Conservation (phyloP, 2,888 invertebrate genomes). For the Lasioglossum morio region DNA sequence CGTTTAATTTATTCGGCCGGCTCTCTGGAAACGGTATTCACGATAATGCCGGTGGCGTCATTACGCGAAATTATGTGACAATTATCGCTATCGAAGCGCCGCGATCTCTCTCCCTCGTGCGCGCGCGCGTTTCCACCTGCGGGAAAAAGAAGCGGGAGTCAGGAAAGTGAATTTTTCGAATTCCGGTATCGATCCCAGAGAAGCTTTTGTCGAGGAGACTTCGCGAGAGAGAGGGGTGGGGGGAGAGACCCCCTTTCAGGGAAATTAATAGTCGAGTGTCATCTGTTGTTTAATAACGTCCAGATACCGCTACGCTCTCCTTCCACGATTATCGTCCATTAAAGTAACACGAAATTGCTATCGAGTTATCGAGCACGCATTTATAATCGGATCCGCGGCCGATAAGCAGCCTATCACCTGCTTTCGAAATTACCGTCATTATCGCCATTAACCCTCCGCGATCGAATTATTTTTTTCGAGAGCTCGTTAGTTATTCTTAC, state of each 20-base stretch:
- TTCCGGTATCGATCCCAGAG: constrained; percentile 1
- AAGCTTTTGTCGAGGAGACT: background rate
- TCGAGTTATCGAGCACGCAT: constrained; percentile 59
- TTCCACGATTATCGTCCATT: constrained; percentile 57
- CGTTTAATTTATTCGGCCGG: constrained; percentile 49
- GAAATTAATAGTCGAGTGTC: constrained; percentile 53
- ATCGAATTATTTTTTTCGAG: constrained; percentile 40
- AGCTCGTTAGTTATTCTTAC: constrained; percentile 12
- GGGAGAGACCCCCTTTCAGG: constrained; percentile 1
- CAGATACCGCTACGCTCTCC: constrained; percentile 41
- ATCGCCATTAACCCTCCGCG: constrained; percentile 50
- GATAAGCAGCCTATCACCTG: constrained; percentile 55
- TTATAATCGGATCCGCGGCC: constrained; percentile 55
- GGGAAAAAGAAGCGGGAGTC: background rate
- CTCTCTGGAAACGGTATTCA: constrained; percentile 19
- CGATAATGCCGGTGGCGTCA: constrained; percentile 26
- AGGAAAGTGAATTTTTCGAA: background rate
- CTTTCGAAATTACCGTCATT: constrained; percentile 58
- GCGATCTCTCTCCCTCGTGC: constrained; percentile 18
- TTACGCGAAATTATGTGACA: constrained; percentile 55
- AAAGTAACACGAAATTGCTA: constrained; percentile 61
- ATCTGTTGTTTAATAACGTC: constrained; percentile 56
- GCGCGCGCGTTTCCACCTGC: constrained; percentile 14
- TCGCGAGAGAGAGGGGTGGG: background rate
- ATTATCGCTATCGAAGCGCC: constrained; percentile 48